Conservation (phyloP, 2,113 vertebrate genomes). For the Atherinomorus stipes region DNA sequence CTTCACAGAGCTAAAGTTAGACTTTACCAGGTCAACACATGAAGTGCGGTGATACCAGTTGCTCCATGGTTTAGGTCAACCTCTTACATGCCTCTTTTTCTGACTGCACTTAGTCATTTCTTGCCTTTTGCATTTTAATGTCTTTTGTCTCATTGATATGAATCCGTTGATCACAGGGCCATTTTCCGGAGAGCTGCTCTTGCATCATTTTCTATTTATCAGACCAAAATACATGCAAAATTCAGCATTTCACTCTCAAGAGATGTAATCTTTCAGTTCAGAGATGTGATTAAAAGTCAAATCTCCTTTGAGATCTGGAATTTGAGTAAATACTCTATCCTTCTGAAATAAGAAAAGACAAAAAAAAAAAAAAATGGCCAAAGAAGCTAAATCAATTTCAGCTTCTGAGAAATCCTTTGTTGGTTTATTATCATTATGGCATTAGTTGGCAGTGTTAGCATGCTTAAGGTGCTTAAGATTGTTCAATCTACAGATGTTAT, state of each 20-base stretch:
- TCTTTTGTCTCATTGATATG: background rate
- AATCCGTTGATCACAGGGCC: background rate
- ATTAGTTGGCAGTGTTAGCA: background rate
- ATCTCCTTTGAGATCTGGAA: constrained; percentile 18
- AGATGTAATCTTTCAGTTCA: constrained; percentile 27
- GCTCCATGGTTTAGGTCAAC: constrained; percentile 1
- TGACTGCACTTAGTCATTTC: constrained; percentile 7
- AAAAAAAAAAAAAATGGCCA: constrained; percentile 6
- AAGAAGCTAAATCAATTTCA: constrained; percentile 11
- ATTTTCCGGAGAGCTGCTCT: background rate
- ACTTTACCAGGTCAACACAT: constrained; percentile 33
- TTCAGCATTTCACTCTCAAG: constrained; percentile 5
- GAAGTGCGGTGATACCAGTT: constrained; percentile 7
- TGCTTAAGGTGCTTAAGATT: background rate
- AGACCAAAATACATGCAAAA: background rate
- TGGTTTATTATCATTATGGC: background rate
- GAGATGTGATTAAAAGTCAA: constrained; percentile 6
- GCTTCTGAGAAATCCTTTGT: constrained; percentile 15
- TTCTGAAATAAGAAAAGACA: constrained; percentile 10
- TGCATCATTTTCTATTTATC: background rate
- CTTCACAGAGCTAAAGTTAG: constrained; percentile 53
- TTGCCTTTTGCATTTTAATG: background rate
- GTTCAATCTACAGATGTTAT: background rate
- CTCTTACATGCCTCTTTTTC: constrained; percentile 3
- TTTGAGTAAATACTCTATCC: constrained; percentile 19